phyloP scores from a whole-genome alignment of 1,140 invertebrate species.

The Drosophila pruinosa region DNA sequence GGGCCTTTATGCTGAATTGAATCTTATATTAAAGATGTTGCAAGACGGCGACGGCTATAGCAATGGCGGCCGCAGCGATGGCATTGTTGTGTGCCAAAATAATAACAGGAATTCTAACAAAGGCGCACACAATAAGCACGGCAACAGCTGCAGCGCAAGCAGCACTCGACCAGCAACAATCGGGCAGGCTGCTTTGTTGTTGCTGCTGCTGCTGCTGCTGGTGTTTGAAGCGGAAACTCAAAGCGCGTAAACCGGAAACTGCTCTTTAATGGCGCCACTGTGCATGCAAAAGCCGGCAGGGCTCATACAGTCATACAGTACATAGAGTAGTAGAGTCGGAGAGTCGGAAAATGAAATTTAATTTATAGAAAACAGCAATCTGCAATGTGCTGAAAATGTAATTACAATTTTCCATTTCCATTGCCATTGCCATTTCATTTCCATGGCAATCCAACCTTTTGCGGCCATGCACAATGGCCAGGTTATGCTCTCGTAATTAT shows the following conservation, averaged over 20 bases:
- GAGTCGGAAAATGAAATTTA: constrained; percentile 73
- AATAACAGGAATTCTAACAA: constrained; percentile 73
- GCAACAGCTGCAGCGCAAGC: constrained; percentile 71
- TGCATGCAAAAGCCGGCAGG: constrained; percentile 60
- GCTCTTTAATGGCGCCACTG: constrained; percentile 78
- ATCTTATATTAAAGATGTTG: constrained; percentile 79
- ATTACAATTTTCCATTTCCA: constrained; percentile 78
- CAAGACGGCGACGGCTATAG: constrained; percentile 47
- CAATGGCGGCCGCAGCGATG: constrained; percentile 28
- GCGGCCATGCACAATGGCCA: constrained; percentile 34
- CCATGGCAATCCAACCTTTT: constrained; percentile 54
- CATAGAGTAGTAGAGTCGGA: neutral
- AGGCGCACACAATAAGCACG: constrained; percentile 72
- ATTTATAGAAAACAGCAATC: constrained; percentile 71
- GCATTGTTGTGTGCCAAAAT: constrained; percentile 59
- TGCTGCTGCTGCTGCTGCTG: constrained; percentile 15
- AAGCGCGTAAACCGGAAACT: constrained; percentile 81
- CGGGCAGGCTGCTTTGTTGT: constrained; percentile 42
- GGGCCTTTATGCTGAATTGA: constrained; percentile 67
- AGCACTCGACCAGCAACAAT: constrained; percentile 69
- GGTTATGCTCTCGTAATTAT: constrained; percentile 44
- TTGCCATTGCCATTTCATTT: constrained; percentile 23
- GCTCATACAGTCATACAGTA: constrained; percentile 15
- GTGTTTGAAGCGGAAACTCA: constrained; percentile 76
- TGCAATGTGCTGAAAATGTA: constrained; percentile 73